A percentile compares a stretch with the other conserved stretches of the same genome.
Evolutionary conservation across 1,140 invertebrate genomes (phyloP).

Genomic region (Halictus rubicundus): DNA sequence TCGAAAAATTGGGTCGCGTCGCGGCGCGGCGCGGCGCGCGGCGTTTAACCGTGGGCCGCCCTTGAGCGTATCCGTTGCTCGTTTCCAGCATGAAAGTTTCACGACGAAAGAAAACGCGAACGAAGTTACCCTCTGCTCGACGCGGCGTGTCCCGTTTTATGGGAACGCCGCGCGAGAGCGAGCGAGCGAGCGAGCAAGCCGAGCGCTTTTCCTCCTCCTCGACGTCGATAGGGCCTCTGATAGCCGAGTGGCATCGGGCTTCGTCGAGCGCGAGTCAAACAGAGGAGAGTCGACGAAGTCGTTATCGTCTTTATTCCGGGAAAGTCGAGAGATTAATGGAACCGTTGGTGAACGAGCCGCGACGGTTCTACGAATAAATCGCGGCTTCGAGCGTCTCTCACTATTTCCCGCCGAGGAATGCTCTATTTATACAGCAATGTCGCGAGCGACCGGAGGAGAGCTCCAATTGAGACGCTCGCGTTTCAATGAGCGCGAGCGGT

Average conservation of each 20-base stretch:
- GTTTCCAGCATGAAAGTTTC: constrained; percentile 25
- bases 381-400: constrained; percentile 20
- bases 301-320: constrained; percentile 37
- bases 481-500: too few species aligned
- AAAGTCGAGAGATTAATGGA: background rate
- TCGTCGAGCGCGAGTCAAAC: background rate
- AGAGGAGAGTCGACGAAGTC: background rate
- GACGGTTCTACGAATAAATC: constrained; percentile 38
- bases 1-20: constrained; percentile 45
- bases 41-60: background rate
- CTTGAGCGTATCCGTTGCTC: constrained; percentile 22
- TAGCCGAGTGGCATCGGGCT: background rate
- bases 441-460: background rate
- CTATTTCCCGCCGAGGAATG: background rate
- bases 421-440: background rate
- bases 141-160: background rate
- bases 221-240: background rate
- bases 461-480: too few species aligned
- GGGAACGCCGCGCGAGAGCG: background rate
- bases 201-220: background rate
- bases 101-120: background rate
- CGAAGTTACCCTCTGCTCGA: background rate
- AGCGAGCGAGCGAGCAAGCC: too few species aligned
- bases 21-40: constrained; percentile 15
- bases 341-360: too few species aligned